A percentile compares a stretch with the other conserved stretches of the same genome.
phyloP scores from a whole-genome alignment of 2,113 vertebrate species.

The Raphicerus campestris region DNA sequence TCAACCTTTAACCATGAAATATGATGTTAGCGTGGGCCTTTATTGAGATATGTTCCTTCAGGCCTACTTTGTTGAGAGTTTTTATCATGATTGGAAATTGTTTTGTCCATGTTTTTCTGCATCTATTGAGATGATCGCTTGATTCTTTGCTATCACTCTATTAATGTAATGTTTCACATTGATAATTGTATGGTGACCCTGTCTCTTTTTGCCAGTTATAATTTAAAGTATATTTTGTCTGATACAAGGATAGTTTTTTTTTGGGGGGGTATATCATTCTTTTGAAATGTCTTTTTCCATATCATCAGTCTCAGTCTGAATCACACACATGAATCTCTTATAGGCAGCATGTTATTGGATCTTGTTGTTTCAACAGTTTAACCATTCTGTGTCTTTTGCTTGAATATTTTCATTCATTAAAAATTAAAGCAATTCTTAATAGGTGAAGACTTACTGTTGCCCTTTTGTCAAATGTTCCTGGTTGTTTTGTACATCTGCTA shows the following conservation, averaged over 20 bases:
- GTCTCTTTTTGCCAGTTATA: neutral
- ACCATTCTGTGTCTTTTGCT: neutral
- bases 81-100: neutral
- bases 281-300: neutral
- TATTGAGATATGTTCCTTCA: neutral
- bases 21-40: neutral
- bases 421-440: neutral
- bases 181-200: neutral
- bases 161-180: neutral
- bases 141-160: neutral
- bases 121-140: neutral
- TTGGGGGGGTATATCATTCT: neutral
- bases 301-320: neutral
- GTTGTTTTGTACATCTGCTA: neutral
- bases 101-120: neutral
- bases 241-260: neutral
- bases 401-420: neutral
- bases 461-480: neutral
- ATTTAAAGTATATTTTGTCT: neutral
- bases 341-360: neutral
- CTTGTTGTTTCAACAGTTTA: neutral
- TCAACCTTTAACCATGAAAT: neutral
- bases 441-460: neutral
- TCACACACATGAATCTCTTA: fast-evolving
- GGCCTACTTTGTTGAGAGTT: neutral